Base-by-base conservation (phyloP, 2,888 invertebrate genomes). In the Philaethria dido region DNA sequence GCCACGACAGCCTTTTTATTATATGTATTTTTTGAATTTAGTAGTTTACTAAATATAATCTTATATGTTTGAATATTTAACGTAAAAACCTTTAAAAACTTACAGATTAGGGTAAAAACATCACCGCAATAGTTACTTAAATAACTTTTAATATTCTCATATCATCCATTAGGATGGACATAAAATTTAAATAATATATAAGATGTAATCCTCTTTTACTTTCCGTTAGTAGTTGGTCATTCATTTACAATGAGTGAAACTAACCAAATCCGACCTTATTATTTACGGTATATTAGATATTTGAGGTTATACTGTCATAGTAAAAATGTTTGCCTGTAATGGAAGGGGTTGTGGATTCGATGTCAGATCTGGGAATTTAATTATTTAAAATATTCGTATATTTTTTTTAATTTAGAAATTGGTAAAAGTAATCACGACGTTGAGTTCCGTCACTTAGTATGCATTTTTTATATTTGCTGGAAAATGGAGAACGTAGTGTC, bases 211-310 rank as follows among this genome's bases (percentile, higher is more conserved):
- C 25, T 59, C 39, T 62, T 61, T 52, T 22, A 29, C 25, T 65
- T 62, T 60, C 61, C 61, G 9, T 18, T 33, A 45, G 13, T 25
- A 16, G 36, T 33, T 18, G 44, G 18, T n/a, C 44, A 33, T 47
- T 66, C 44, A 54, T 60, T 60, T 66, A 47, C 59, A 62, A 69
- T 63, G 47, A 42, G 59, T 22, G 20, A 42, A 63, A 62, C 66
- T 62, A 69, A 59, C 52, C 66, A 63, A 47, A 52, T 48, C 57
- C 25, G 44, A 60, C 66, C 62, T 60, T 63, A 63, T 66, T 69
- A 63, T 45, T 62, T 54, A 66, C 62, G 69, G 48, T 65, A 57
- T 55, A 62, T 62, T 13, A 33, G 33, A 8, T 33, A 33, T 33
- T 33, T 33, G 4, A 1, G 1, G 33, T 9, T 8, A 8, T 8